A percentile compares a stretch with the other conserved stretches of the same genome.
Conservation (phyloP, 2,888 invertebrate species). For the Perizoma affinitatum region DNA sequence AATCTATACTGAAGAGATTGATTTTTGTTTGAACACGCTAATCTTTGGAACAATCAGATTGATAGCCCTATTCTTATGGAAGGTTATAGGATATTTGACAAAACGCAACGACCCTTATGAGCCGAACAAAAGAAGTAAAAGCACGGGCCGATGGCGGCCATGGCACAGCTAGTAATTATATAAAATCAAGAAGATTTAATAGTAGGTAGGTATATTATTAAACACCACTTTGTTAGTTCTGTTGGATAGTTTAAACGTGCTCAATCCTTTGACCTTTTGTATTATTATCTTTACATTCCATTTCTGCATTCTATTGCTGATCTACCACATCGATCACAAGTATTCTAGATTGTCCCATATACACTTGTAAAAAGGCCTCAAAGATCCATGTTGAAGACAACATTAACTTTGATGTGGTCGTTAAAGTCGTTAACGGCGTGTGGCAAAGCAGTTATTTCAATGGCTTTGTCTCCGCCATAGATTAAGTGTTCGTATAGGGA, state of each 20-base stretch:
- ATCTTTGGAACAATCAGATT: too few relatives aligned
- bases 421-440: conserved; percentile 33
- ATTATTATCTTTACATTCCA: background rate
- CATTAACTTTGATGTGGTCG: conserved; percentile 38
- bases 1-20: too few relatives aligned
- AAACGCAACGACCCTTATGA: too few relatives aligned
- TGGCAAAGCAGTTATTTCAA: conserved; percentile 30
- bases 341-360: conserved; percentile 21
- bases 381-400: conserved; percentile 20
- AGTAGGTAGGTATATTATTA: background rate
- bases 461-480: conserved; percentile 34
- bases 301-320: conserved; percentile 4
- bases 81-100: too few relatives aligned
- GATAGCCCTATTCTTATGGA: too few relatives aligned
- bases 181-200: too few relatives aligned
- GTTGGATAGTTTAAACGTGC: background rate
- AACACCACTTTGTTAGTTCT: background rate
- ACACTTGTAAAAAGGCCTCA: conserved; percentile 20
- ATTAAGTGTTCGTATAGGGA: conserved; percentile 25
- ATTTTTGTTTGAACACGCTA: too few relatives aligned
- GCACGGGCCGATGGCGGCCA: too few relatives aligned
- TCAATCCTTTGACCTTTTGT: conserved; percentile 4
- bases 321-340: conserved; percentile 16
- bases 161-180: too few relatives aligned
- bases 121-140: too few relatives aligned